Evolutionary conservation across 2,888 invertebrate genomes (phyloP), one percentile per base, ranked within the genome.

Genomic region (Coleophora deauratella): DNA sequence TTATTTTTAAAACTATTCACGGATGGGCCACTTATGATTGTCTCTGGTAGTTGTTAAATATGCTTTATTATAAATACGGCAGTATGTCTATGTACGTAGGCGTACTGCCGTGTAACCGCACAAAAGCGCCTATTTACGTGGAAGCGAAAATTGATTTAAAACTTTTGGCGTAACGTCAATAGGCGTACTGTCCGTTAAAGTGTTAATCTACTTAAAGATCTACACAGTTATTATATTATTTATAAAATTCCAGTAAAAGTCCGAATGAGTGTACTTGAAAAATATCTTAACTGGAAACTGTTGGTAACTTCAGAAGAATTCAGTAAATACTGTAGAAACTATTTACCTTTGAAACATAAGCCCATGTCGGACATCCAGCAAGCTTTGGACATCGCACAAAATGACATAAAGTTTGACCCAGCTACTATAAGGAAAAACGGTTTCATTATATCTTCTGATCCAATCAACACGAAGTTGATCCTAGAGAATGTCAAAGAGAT

Each of bases 361-460:
- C 80, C 85, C 2, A 72, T 79, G 71, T 55, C 62, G 21, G 77
- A 77, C 43, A 77, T 92, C 6, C 84, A 85, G 55, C 75, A 86
- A 60, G 85, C 88, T 40, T 66, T 91, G 11, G 60, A 86, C 28
- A 52, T 90, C 44, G 86, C 91, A 1, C 67, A 87, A 46, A 70
- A 82, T 35, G 81, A 88, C 2, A 70, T 92, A 1, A 86, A 89
- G 33, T 88, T 91, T 49, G 62, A 86, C 4, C 59, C 63, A 12
- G 75, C 78, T 9, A 72, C 72, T 50, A 86, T 93, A 9, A 73
- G 77, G 47, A 87, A 87, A 43, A 87, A 90, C 66, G 86, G 86
- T 0, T 92, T 88, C 49, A 60, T 93, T 1, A 66, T 91, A 35
- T 74, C 87, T 38, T 75, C 78, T 1, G 88, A 90, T 59, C 89